A percentile compares a stretch with the other conserved stretches of the same genome.
phyloP scores from a whole-genome alignment of 2,888 invertebrate genomes.

The Plebejus melissa region DNA sequence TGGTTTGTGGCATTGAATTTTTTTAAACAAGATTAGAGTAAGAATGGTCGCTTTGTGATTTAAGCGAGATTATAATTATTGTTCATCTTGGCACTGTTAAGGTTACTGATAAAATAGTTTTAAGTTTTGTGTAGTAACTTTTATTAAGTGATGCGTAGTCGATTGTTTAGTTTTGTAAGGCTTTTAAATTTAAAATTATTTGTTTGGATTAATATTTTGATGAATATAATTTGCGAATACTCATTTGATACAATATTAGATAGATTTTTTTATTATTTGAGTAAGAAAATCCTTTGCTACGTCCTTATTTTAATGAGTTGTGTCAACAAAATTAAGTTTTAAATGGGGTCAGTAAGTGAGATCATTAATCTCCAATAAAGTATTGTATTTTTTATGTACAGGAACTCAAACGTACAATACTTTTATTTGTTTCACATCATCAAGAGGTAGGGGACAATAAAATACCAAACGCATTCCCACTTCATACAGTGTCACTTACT shows the following conservation, averaged over 20 bases:
- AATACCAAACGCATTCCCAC: slow-evolving; percentile 5
- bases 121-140: neutral
- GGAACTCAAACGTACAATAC: slow-evolving; percentile 15
- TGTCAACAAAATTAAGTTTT: neutral
- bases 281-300: neutral
- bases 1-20: slow-evolving; percentile 35
- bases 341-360: neutral
- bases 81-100: neutral
- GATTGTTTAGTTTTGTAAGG: too few relatives aligned
- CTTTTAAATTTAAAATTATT: too few relatives aligned
- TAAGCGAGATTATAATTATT: slow-evolving; percentile 7
- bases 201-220: too few relatives aligned
- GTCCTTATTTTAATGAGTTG: too few relatives aligned
- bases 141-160: neutral
- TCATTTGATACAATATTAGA: neutral
- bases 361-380: slow-evolving; percentile 9
- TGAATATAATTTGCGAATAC: neutral
- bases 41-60: neutral
- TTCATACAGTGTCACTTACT: slow-evolving; percentile 31
- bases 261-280: neutral
- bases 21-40: slow-evolving; percentile 25
- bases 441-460: slow-evolving; percentile 7
- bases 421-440: slow-evolving; percentile 28
- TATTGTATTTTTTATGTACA: slow-evolving; percentile 25
- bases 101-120: neutral